A percentile compares a stretch with the other conserved stretches of the same genome.
Evolutionary conservation across 1,140 invertebrate species (phyloP).

Genomic region (Zaprionus camerounensis): DNA sequence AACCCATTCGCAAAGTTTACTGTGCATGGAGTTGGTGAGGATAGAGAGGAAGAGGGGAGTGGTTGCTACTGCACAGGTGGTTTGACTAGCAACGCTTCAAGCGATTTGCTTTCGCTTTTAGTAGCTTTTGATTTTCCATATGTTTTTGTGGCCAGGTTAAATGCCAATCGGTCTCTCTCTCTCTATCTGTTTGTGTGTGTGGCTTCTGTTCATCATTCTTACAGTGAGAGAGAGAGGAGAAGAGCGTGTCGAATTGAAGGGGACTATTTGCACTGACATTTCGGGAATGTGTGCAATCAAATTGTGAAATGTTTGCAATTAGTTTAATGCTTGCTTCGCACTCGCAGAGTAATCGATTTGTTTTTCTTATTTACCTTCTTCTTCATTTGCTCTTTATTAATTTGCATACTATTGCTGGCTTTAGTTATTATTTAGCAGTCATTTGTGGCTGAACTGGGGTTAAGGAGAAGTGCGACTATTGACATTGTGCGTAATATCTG

Average conservation of each 20-base stretch:
- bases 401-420: background rate
- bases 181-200: conserved; percentile 18
- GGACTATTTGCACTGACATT: conserved; percentile 55
- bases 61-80: conserved; percentile 26
- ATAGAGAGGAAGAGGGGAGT: background rate
- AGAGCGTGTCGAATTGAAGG: background rate
- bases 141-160: conserved; percentile 40
- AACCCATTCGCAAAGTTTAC: conserved; percentile 18
- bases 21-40: background rate
- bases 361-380: background rate
- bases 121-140: conserved; percentile 60
- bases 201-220: conserved; percentile 32
- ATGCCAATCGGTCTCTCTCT: conserved; percentile 22
- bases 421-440: background rate
- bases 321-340: conserved; percentile 56
- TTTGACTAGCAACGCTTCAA: conserved; percentile 39
- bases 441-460: background rate
- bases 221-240: background rate
- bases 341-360: conserved; percentile 4
- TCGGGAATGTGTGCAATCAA: conserved; percentile 56
- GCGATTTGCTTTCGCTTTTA: conserved; percentile 75
- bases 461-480: background rate
- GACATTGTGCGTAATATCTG: background rate
- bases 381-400: background rate
- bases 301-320: conserved; percentile 64